Conservation (phyloP, 1,140 invertebrate genomes). For the Harpegnathos saltator region DNA sequence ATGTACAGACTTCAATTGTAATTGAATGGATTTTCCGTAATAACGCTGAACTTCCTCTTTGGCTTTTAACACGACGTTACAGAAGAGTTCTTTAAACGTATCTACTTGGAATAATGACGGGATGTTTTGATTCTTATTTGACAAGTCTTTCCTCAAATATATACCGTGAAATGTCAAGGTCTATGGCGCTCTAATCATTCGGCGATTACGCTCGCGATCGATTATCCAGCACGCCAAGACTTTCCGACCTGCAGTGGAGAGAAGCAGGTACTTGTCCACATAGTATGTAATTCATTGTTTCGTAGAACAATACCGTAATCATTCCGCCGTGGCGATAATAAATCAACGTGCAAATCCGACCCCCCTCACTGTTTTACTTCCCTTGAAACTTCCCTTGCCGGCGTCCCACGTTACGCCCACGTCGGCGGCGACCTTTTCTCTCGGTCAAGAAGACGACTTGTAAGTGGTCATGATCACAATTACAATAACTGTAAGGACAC, state of each 20-base stretch:
- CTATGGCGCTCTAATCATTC: neutral
- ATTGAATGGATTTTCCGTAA: too few species aligned
- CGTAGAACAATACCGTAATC: constrained; percentile 50
- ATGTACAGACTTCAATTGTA: too few species aligned
- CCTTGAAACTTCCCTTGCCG: constrained; percentile 37
- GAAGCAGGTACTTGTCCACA: constrained; percentile 70
- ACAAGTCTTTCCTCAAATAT: neutral
- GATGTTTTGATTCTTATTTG: neutral
- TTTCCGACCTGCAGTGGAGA: constrained; percentile 57
- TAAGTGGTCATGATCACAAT: constrained; percentile 62
- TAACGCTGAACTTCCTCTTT: too few species aligned
- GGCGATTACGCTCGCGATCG: neutral
- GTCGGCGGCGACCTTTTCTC: constrained; percentile 24
- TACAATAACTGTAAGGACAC: constrained; percentile 70
- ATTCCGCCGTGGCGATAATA: constrained; percentile 51
- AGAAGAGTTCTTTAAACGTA: neutral
- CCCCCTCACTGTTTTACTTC: constrained; percentile 40
- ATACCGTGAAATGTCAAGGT: neutral
- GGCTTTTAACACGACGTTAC: too few species aligned
- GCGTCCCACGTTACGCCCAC: constrained; percentile 13
- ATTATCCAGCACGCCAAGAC: constrained; percentile 55
- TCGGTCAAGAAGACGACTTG: constrained; percentile 27
- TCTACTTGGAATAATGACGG: neutral
- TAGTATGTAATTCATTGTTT: constrained; percentile 81
- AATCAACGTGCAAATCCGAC: constrained; percentile 47